Conservation (phyloP, 53 echinoderm and acorn worm genomes). For the Astropecten irregularis region DNA sequence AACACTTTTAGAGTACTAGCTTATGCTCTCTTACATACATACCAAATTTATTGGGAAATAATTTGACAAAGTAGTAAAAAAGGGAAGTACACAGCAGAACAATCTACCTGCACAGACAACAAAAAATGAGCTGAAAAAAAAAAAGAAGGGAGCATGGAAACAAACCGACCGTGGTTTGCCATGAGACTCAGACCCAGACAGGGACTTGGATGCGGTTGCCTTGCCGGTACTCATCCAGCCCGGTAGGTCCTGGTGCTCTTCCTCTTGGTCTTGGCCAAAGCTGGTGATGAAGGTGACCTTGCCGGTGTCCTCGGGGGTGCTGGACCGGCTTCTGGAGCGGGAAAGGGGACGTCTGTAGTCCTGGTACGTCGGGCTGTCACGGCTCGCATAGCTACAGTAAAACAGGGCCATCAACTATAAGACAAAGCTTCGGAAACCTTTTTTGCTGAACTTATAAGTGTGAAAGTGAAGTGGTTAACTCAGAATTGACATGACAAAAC, state of each 20-base stretch:
- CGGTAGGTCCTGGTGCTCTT: constrained; percentile 20
- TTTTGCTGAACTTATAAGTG: too few relatives aligned
- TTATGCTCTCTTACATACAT: too few relatives aligned
- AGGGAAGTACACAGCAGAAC: too few relatives aligned
- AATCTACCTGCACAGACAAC: too few relatives aligned
- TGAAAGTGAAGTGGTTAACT: too few relatives aligned
- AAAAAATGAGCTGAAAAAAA: background rate
- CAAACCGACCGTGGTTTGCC: constrained; percentile 97
- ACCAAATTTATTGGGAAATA: too few relatives aligned
- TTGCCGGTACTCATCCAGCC: background rate
- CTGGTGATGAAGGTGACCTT: constrained; percentile 99
- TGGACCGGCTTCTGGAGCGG: constrained; percentile 85
- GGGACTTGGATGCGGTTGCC: constrained; percentile 50
- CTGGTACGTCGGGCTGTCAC: constrained; percentile 94
- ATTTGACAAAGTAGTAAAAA: too few relatives aligned
- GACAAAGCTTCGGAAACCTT: too few relatives aligned
- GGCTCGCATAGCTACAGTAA: constrained; percentile 90
- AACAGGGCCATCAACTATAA: too few relatives aligned
- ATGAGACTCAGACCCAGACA: constrained; percentile 79
- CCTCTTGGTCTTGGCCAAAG: constrained; percentile 87
- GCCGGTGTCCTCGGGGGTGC: constrained; percentile 84
- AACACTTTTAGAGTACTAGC: too few relatives aligned
- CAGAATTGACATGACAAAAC: too few relatives aligned
- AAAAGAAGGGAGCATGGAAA: constrained; percentile 32
- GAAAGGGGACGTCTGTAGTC: constrained; percentile 73